A percentile compares a stretch with the other conserved stretches of the same genome.
Conservation (phyloP, 2,888 invertebrate species). For the Agrotis segetum region DNA sequence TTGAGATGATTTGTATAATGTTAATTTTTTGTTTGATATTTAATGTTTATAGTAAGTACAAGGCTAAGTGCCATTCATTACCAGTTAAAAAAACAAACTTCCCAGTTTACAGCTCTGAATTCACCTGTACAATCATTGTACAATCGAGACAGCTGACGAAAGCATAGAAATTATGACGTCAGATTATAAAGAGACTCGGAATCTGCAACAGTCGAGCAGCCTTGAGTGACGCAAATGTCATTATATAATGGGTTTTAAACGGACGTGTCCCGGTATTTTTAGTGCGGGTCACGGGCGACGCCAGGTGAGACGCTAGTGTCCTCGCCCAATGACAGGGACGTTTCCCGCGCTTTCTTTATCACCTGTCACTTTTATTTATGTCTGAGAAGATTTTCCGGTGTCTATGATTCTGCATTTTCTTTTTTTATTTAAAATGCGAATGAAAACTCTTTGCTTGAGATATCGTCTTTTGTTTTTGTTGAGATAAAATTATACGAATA, state of each 20-base stretch:
- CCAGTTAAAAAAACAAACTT: conserved; percentile 5
- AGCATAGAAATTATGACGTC: conserved; percentile 44
- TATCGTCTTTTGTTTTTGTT: conserved; percentile 18
- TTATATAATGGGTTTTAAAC: conserved; percentile 64
- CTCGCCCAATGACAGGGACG: conserved; percentile 69
- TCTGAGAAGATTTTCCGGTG: conserved; percentile 41
- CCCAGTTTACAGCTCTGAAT: conserved; percentile 10
- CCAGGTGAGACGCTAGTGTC: conserved; percentile 69
- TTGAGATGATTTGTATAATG: neutral
- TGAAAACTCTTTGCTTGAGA: neutral
- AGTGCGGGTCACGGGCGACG: conserved; percentile 70
- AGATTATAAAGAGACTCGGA: conserved; percentile 44
- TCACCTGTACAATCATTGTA: conserved; percentile 22
- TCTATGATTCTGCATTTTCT: conserved; percentile 21
- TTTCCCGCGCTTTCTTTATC: conserved; percentile 62
- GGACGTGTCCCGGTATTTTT: conserved; percentile 68
- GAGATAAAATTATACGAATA: conserved; percentile 30
- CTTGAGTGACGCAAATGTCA: conserved; percentile 62
- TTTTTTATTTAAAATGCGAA: conserved; percentile 28
- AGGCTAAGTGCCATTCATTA: no score
- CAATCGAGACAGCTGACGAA: conserved; percentile 35
- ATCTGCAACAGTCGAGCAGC: conserved; percentile 47
- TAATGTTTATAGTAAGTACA: neutral
- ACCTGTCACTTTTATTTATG: conserved; percentile 60
- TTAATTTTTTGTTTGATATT: neutral